phyloP scores from a whole-genome alignment of 92 coral and sea anemone genomes.

The Porites rus region DNA sequence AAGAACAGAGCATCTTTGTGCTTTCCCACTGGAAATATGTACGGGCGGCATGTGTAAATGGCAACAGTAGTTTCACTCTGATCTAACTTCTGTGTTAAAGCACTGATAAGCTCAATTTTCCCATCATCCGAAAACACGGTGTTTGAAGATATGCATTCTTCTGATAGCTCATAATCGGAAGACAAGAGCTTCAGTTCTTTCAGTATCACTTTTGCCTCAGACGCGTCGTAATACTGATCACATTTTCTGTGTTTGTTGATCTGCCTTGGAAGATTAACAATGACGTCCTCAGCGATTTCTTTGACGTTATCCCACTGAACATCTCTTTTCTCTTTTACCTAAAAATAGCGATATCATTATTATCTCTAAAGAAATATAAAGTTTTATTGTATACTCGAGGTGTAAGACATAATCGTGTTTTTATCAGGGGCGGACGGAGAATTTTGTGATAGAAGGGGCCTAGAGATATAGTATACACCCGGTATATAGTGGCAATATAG shows the following conservation, averaged over 20 bases:
- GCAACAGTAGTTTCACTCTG: constrained; percentile 24
- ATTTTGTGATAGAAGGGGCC: too few species aligned
- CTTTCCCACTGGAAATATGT: constrained; percentile 42
- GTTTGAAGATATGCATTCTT: constrained; percentile 34
- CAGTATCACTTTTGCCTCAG: constrained; percentile 40
- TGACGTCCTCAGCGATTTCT: constrained; percentile 36
- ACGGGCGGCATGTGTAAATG: constrained; percentile 42
- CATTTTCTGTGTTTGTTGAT: constrained; percentile 10
- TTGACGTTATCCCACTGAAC: constrained; percentile 36
- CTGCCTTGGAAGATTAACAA: constrained; percentile 16
- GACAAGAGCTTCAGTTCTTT: constrained; percentile 19
- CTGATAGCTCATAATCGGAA: constrained; percentile 37
- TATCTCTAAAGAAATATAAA: too few species aligned
- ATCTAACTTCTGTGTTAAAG: constrained; percentile 5
- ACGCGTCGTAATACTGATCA: constrained; percentile 32
- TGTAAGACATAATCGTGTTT: too few species aligned
- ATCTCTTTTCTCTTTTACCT: background rate
- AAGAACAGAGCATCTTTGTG: constrained; percentile 44
- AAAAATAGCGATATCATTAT: too few species aligned
- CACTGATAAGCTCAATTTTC: constrained; percentile 18
- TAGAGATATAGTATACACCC: too few species aligned
- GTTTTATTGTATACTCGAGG: too few species aligned
- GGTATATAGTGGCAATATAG: too few species aligned
- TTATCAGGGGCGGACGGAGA: too few species aligned
- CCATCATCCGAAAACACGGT: constrained; percentile 26